These are phyloP conservation scores for Thaumetopoea pityocampa DNA, from an alignment of 1,140 invertebrate species.

Conservation along the genomic window DNA sequence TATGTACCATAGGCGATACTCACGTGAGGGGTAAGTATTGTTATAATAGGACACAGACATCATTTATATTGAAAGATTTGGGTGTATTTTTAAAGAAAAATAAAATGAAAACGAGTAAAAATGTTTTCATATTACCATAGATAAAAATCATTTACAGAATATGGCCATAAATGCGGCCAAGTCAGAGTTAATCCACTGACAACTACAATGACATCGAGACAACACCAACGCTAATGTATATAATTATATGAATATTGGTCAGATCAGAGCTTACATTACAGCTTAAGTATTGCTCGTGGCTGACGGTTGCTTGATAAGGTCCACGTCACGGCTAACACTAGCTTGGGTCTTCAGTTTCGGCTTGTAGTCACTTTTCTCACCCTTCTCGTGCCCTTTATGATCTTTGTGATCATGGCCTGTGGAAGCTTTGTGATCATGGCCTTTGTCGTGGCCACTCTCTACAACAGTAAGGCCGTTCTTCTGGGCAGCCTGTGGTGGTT, in stretches of 20 bases:
- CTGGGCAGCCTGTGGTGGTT: too few species aligned
- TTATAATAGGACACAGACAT: too few species aligned
- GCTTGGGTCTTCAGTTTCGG: conserved; percentile 55
- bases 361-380: conserved; percentile 29
- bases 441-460: conserved; percentile 20
- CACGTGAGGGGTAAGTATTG: too few species aligned
- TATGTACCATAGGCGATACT: too few species aligned
- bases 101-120: too few species aligned
- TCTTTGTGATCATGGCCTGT: conserved; percentile 11
- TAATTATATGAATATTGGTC: conserved; percentile 14
- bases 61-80: too few species aligned
- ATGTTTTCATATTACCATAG: too few species aligned
- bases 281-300: conserved; percentile 59
- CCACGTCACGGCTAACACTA: conserved; percentile 48
- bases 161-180: too few species aligned
- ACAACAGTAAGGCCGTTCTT: conserved; percentile 11
- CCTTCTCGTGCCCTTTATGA: conserved; percentile 15
- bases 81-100: too few species aligned
- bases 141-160: too few species aligned
- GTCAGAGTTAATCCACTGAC: too few species aligned
- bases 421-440: conserved; percentile 18
- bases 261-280: too few species aligned
- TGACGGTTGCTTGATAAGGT: conserved; percentile 55
- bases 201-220: conserved; percentile 5
- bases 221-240: conserved; percentile 2